Evolutionary conservation across 2,888 invertebrate species (phyloP).

Genomic region (Drosophila meridiana): DNA sequence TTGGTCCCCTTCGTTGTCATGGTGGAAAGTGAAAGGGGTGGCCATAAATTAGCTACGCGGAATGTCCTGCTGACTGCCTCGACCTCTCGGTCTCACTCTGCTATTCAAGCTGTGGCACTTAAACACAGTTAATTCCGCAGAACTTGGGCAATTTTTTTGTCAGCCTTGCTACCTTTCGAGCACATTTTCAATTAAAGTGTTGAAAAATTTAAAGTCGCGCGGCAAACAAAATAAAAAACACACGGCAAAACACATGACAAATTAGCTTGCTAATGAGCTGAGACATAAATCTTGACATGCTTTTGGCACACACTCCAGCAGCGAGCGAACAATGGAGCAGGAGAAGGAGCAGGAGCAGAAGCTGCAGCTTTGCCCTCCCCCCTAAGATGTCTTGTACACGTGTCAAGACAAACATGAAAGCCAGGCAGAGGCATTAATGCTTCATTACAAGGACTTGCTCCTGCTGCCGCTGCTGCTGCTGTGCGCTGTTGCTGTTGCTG

Average conservation of each 20-base stretch:
- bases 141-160: conserved; percentile 60
- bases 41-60: conserved; percentile 74
- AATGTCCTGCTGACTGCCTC: conserved; percentile 53
- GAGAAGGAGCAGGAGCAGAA: neutral
- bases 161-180: conserved; percentile 1
- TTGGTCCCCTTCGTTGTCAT: conserved; percentile 25
- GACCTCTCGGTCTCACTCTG: neutral
- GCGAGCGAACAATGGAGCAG: conserved; percentile 47
- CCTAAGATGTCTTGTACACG: conserved; percentile 53
- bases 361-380: conserved; percentile 1
- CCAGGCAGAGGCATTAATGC: conserved; percentile 66
- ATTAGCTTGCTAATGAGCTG: conserved; percentile 80
- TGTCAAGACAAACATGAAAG: conserved; percentile 71
- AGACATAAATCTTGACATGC: conserved; percentile 80
- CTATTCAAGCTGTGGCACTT: conserved; percentile 49
- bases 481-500: conserved; percentile 19
- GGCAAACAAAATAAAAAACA: neutral
- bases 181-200: conserved; percentile 76
- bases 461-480: conserved; percentile 8
- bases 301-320: conserved; percentile 60
- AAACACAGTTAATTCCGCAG: conserved; percentile 76
- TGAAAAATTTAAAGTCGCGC: conserved; percentile 72
- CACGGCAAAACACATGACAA: conserved; percentile 69
- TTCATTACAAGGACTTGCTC: conserved; percentile 64
- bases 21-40: conserved; percentile 74